Evolutionary conservation across 2,888 invertebrate genomes (phyloP), one percentile per base, ranked within the genome.

Genomic region (Drosophila phalerata): DNA sequence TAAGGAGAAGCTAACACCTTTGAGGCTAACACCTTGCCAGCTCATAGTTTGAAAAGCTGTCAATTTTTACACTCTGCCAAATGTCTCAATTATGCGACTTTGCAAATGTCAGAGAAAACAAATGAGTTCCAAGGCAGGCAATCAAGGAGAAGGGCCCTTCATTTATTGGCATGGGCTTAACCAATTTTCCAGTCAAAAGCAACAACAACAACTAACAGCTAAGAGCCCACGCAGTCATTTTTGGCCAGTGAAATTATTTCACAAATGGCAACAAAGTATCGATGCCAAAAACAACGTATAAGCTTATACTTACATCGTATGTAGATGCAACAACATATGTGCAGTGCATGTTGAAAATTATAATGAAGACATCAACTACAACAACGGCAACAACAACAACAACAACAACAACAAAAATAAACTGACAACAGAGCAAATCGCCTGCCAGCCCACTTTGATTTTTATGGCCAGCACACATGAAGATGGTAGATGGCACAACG

Each of bases 371-470:
- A 85, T 85, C 88, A 85, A 85, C 85, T 80, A 81, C 71, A 66
- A 48, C 60, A 65, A 61, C 65, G 9, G 2, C 30, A 30, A 56
- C 62, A 48, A 56, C 56, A 60, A 25, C 73, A 69, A 56, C 64
- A 79, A n/a, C 30, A 30, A 56, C 62, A 48, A 56, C 56, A 60
- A 25, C 73, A 69, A 56, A 61, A 79, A 64, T 60, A 79, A 67
- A 61, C 75, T 80, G 81, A 84, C 81, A 81, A 77, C 69, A 71
- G 69, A 69, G 72, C 81, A 81, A 86, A 84, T 82, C 83, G 85
- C 88, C 85, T 65, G 80, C 82, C 87, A 87, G 88, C 88, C 88
- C 85, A 87, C 83, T 88, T 88, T 88, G 88, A 87, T 87, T 85
- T 85, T 87, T 79, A 82, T 87, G 77, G 81, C 69, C 81, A 84